Conservation (phyloP, 2,797 vertebrate genomes). For the Percopsis omiscomaycus region DNA sequence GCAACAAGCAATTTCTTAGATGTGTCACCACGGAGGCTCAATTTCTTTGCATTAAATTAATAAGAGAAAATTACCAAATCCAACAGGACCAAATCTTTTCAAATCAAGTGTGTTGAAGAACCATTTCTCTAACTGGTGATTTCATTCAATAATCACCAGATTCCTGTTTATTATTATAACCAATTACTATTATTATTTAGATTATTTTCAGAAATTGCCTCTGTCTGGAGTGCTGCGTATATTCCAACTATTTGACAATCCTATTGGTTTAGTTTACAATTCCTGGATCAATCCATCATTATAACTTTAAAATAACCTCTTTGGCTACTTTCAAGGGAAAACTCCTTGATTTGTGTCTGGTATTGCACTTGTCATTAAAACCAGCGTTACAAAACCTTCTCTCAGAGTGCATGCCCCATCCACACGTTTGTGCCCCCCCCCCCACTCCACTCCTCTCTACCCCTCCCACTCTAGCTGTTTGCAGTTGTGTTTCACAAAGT, state of each 20-base stretch:
- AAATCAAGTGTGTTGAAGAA: slow-evolving; percentile 24
- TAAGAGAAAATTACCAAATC: slow-evolving; percentile 17
- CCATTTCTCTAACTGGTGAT: slow-evolving; percentile 32
- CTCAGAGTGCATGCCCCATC: too few relatives aligned
- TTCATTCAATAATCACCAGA: not conserved
- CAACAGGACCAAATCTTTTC: slow-evolving; percentile 29
- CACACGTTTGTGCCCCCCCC: too few relatives aligned
- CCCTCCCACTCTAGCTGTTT: too few relatives aligned
- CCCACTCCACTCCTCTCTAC: too few relatives aligned
- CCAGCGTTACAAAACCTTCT: too few relatives aligned
- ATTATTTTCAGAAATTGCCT: slow-evolving; percentile 7
- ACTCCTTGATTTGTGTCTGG: too few relatives aligned
- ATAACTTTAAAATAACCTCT: too few relatives aligned
- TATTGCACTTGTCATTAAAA: too few relatives aligned
- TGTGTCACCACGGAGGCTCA: slow-evolving; percentile 32
- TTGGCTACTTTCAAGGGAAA: too few relatives aligned
- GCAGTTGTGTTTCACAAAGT: too few relatives aligned
- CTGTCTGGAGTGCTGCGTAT: slow-evolving; percentile 19
- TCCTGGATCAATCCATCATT: not conserved
- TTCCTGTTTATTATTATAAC: slow-evolving; percentile 33
- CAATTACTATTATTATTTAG: slow-evolving; percentile 32
- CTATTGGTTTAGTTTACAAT: slow-evolving; percentile 37
- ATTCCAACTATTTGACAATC: slow-evolving; percentile 14
- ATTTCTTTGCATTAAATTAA: slow-evolving; percentile 45
- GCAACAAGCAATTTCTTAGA: slow-evolving; percentile 43